These are phyloP conservation scores for Lytechinus variegatus DNA, from an alignment of 35 echinoderm and acorn worm species.

Conservation along the genomic window DNA sequence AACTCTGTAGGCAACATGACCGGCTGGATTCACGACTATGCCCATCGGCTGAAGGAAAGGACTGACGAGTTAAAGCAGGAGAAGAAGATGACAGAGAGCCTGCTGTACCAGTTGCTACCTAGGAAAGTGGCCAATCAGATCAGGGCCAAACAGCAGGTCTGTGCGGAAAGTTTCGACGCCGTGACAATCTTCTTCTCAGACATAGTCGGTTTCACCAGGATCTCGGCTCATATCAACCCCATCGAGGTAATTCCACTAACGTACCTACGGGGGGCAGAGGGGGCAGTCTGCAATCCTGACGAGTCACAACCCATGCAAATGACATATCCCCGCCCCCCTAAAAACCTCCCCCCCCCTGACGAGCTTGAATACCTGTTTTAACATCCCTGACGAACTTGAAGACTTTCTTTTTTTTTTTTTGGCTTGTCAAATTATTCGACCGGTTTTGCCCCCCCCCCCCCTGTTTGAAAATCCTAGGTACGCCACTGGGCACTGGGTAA, in stretches of 20 bases:
- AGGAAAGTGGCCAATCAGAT: slow-evolving; percentile 55
- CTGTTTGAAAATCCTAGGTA: no score
- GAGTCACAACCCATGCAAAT: no score
- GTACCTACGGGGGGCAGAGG: no score
- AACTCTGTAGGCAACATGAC: slow-evolving; percentile 58
- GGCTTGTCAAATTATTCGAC: no score
- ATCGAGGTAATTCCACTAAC: slow-evolving; percentile 60
- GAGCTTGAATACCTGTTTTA: no score
- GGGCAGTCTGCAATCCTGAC: no score
- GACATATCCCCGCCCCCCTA: no score
- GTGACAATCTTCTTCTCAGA: slow-evolving; percentile 78
- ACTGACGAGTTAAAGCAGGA: slow-evolving; percentile 55
- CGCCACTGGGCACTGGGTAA: no score
- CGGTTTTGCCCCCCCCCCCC: no score
- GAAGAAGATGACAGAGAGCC: slow-evolving; percentile 65
- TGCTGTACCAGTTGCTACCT: slow-evolving; percentile 62
- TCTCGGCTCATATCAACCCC: slow-evolving; percentile 67
- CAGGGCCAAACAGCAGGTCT: slow-evolving; percentile 23
- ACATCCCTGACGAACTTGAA: no score
- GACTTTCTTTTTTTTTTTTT: no score
- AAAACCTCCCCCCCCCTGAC: no score
- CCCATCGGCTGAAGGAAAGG: slow-evolving; percentile 37
- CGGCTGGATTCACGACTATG: slow-evolving; percentile 67
- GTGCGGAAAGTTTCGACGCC: slow-evolving; percentile 61
- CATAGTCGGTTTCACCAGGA: slow-evolving; percentile 67